Conservation (phyloP, 2,888 invertebrate species). For the Bugulina stolonifera region DNA sequence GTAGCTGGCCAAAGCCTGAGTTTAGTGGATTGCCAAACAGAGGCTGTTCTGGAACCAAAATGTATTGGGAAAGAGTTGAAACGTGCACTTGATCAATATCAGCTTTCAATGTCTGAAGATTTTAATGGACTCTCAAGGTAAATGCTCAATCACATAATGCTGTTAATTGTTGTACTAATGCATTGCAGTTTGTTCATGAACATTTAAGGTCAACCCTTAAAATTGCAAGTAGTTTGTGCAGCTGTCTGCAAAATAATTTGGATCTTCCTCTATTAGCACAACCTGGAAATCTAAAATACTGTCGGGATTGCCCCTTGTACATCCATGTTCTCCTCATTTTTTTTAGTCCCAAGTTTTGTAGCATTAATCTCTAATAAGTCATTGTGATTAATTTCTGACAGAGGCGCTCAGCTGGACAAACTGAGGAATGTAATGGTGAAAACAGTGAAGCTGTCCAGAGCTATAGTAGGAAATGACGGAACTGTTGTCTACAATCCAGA, state of each 20-base stretch:
- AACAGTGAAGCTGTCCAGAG: background rate
- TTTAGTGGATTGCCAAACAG: constrained; percentile 40
- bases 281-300: no score
- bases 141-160: background rate
- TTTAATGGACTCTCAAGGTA: constrained; percentile 43
- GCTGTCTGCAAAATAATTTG: no score
- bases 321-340: no score
- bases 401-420: background rate
- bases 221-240: no score
- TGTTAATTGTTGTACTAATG: no score
- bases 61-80: constrained; percentile 37
- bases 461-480: background rate
- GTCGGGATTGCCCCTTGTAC: no score
- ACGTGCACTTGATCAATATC: constrained; percentile 36
- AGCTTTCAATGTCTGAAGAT: constrained; percentile 40
- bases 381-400: background rate
- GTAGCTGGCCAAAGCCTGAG: constrained; percentile 27
- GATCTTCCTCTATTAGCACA: no score
- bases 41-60: constrained; percentile 33
- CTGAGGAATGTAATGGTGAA: constrained; percentile 14
- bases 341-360: no score
- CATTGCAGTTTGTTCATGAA: no score
- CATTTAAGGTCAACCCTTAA: no score
- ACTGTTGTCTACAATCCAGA: background rate
- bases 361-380: no score